Evolutionary conservation across 64 coral and sea anemone genomes (phyloP), one percentile per base, ranked within the genome.

Genomic region (Stichodactyla helianthus): DNA sequence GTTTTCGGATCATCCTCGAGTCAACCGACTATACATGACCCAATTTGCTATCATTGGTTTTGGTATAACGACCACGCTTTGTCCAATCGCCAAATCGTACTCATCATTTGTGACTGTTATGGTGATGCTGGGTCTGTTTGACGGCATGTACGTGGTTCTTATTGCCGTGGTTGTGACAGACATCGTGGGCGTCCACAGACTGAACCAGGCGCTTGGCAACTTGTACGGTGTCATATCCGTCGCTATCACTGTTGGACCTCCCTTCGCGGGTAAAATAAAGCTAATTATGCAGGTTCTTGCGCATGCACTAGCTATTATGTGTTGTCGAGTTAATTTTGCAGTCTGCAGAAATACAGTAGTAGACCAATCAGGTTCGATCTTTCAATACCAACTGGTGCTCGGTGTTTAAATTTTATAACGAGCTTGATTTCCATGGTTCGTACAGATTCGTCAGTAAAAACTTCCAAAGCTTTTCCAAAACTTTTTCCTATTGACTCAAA

Each of bases 21-120:
- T 98, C n/a, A 94, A 98, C 84, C 82, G 95, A 92, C 71, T 98
- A 59, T 94, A 92, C 35, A 89, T 98, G 83, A 94, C 92, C 25
- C 95, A 98, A 83, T 57, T 98, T 55, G 92, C 95, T 0, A 91
- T 98, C 57, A 52, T 94, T 25, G 89, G 92, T 20, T 94, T 94
- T 27, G 95, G 95, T 4, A 85, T 94, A 27, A 88, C 81, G 35
- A 94, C 92, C 22, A 92, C 89, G 27, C 62, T 98, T 16, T 79
- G 89, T 85, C 95, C 95, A 4, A 44, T 98, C 5, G 89, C 87
- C 35, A 91, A 82, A 59, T 88, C 23, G 50, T 93, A 98, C 60
- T n/a, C 64, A 16, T 71, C 92, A 6, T 71, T 98, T 58, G 86
- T 92, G 19, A 58, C 70, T 26, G 82, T 94, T 50, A 89, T 91